A percentile compares a stretch with the other conserved stretches of the same genome.
These are phyloP conservation scores for Exocentrus adspersus DNA, from an alignment of 2,888 invertebrate species.

Conservation along the genomic window DNA sequence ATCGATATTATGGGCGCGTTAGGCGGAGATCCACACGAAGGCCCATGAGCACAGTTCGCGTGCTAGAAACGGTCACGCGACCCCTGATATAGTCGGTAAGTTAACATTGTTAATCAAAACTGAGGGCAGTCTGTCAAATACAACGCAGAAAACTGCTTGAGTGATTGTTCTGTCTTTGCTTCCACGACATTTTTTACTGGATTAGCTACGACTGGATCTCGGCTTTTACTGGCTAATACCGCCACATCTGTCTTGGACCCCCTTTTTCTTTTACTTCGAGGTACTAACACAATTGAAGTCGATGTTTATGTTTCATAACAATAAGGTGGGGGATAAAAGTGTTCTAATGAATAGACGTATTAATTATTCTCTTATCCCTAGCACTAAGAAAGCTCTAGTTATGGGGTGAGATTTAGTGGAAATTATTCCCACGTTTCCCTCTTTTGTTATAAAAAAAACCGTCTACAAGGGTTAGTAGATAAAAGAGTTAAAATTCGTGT, in stretches of 20 bases:
- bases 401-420: not conserved
- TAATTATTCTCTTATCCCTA: not conserved
- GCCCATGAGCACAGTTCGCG: conserved; percentile 42
- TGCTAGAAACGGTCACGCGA: conserved; percentile 45
- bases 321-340: not conserved
- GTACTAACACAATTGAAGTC: conserved; percentile 3
- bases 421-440: not conserved
- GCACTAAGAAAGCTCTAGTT: not conserved
- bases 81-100: conserved; percentile 40
- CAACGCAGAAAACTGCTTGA: conserved; percentile 13
- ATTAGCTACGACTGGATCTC: conserved; percentile 18
- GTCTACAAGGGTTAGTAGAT: no score
- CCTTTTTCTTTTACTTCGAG: conserved; percentile 7
- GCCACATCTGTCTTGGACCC: conserved; percentile 15
- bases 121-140: conserved; percentile 36
- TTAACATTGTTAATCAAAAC: conserved; percentile 48
- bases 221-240: conserved; percentile 18
- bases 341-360: not conserved
- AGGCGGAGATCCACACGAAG: conserved; percentile 44
- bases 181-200: conserved; percentile 1
- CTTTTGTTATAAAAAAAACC: not conserved
- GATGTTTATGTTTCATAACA: not conserved
- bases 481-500: no score
- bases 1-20: conserved; percentile 44
- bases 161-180: conserved; percentile 16